Percentiles rank a stretch among this genome's conserved stretches.
Conservation (phyloP, 2,888 invertebrate genomes). For the Caenorhabditis afra region DNA sequence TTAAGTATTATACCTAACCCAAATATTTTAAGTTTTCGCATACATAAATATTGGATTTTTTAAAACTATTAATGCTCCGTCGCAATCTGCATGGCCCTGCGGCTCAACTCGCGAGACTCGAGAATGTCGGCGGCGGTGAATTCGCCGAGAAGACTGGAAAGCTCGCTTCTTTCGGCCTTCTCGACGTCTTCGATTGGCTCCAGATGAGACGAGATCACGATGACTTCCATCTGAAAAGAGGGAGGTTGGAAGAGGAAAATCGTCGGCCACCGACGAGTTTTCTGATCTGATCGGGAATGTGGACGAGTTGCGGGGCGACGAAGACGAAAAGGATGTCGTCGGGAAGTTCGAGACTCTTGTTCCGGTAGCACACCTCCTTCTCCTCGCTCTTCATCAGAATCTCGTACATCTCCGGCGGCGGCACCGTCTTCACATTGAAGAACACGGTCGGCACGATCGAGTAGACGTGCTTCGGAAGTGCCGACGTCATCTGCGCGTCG, state of each 20-base stretch:
- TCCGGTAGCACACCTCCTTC: slow-evolving; percentile 54
- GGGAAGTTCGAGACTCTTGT: slow-evolving; percentile 54
- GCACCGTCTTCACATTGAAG: slow-evolving; percentile 44
- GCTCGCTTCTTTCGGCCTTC: slow-evolving; percentile 37
- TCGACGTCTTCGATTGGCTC: slow-evolving; percentile 32
- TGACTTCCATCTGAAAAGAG: slow-evolving; percentile 57
- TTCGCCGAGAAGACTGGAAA: slow-evolving; percentile 62
- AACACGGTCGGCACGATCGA: slow-evolving; percentile 63
- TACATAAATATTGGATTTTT: not conserved
- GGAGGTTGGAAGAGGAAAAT: not conserved
- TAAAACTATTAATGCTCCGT: not conserved
- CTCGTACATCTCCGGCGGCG: slow-evolving; percentile 62
- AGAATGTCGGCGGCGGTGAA: slow-evolving; percentile 70
- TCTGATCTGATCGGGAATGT: slow-evolving; percentile 55
- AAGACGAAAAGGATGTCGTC: slow-evolving; percentile 64
- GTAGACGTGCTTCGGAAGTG: slow-evolving; percentile 57
- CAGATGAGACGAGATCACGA: slow-evolving; percentile 30
- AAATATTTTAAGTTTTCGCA: not conserved
- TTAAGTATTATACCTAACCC: no score
- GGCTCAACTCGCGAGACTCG: slow-evolving; percentile 70
- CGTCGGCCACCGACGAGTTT: slow-evolving; percentile 42
- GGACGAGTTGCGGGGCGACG: slow-evolving; percentile 28
- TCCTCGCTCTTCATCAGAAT: slow-evolving; percentile 58
- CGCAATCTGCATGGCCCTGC: slow-evolving; percentile 49
- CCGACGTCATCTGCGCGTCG: slow-evolving; percentile 7